A percentile compares a stretch with the other conserved stretches of the same genome.
Evolutionary conservation across 2,888 invertebrate genomes (phyloP).

Genomic region (Chaetogeoica ovagalla): DNA sequence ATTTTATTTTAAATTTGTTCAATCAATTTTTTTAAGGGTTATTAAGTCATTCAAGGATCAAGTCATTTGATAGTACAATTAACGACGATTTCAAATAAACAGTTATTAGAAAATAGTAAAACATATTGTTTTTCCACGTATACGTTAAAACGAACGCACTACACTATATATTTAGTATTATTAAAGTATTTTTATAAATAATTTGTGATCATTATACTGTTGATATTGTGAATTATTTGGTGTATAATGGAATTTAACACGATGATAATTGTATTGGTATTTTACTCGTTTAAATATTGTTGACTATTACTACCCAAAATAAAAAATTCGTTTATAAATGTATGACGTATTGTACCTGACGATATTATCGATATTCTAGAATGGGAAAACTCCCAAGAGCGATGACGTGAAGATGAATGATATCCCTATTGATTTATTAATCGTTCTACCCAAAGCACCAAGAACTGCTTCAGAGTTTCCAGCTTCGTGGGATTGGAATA

Average conservation of each 20-base stretch:
- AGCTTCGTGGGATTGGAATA: constrained; percentile 71
- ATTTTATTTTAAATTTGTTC: too few relatives aligned
- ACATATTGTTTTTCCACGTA: too few relatives aligned
- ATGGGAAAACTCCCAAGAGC: constrained; percentile 78
- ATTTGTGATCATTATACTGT: too few relatives aligned
- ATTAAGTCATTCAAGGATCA: too few relatives aligned
- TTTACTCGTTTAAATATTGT: not conserved
- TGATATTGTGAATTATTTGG: too few relatives aligned
- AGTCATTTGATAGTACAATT: too few relatives aligned
- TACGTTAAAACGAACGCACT: too few relatives aligned
- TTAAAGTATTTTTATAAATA: too few relatives aligned
- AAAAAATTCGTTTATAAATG: not conserved
- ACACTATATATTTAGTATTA: too few relatives aligned
- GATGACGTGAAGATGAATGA: constrained; percentile 77
- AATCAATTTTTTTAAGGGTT: too few relatives aligned
- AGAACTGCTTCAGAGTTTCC: constrained; percentile 74
- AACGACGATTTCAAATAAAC: not conserved
- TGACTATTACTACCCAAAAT: not conserved
- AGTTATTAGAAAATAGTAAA: not conserved
- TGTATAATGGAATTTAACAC: not conserved
- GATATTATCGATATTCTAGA: constrained; percentile 64
- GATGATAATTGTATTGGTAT: not conserved
- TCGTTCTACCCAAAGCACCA: constrained; percentile 78
- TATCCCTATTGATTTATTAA: constrained; percentile 73
- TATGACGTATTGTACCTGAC: not conserved